These are phyloP conservation scores for Neodontobutis hainanensis DNA, from an alignment of 2,113 vertebrate species.

Conservation along the genomic window DNA sequence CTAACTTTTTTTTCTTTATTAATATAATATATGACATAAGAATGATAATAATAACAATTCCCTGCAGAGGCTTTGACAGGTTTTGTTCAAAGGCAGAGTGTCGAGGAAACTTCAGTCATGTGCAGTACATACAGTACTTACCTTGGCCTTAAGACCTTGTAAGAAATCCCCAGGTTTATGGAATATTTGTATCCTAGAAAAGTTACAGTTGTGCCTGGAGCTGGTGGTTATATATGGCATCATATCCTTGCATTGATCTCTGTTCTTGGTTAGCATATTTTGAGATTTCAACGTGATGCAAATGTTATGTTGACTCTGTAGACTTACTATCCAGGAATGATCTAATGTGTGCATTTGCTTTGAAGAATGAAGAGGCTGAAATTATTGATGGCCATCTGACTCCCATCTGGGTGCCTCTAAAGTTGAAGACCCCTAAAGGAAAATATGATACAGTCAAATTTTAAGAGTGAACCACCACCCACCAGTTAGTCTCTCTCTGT, in stretches of 20 bases:
- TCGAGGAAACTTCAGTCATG: neutral
- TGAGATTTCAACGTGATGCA: conserved; percentile 30
- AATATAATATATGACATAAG: conserved; percentile 1
- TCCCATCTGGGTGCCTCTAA: conserved; percentile 50
- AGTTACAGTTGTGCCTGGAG: conserved; percentile 15
- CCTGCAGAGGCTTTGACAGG: conserved; percentile 3
- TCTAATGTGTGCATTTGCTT: conserved; percentile 25
- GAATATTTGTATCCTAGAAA: conserved; percentile 22
- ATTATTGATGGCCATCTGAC: conserved; percentile 53
- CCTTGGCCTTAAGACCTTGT: neutral
- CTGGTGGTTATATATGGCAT: conserved; percentile 12
- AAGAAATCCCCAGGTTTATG: conserved; percentile 13
- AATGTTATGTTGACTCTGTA: conserved; percentile 32
- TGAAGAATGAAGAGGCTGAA: conserved; percentile 38
- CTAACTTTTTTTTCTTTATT: neutral
- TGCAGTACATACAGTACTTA: neutral
- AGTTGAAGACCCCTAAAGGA: conserved; percentile 13
- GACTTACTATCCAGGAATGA: conserved; percentile 23
- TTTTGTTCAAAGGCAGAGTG: neutral
- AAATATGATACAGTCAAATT: conserved; percentile 27
- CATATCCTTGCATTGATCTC: conserved; percentile 32
- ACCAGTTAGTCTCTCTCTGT: conserved; percentile 17
- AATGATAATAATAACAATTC: conserved; percentile 3
- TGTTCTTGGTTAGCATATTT: conserved; percentile 26
- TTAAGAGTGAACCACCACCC: conserved; percentile 30